Evolutionary conservation across 2,888 invertebrate genomes (phyloP).

Genomic region (Augochlorella aurata): DNA sequence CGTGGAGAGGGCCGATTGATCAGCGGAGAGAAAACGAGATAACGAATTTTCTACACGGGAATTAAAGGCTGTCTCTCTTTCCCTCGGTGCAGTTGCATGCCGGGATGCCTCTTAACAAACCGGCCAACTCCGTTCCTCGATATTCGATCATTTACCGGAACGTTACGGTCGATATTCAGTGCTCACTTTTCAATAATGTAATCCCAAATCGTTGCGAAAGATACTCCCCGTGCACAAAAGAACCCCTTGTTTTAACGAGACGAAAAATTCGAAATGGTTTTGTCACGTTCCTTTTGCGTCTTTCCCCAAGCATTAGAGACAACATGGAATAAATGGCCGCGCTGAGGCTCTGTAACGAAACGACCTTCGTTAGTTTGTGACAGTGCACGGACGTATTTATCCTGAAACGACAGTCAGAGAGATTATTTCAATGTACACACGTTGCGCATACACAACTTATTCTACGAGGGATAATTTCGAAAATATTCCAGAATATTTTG

Average conservation of each 20-base stretch:
- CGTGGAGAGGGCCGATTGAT: slow-evolving; percentile 12
- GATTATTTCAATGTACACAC: no score
- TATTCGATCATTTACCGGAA: neutral
- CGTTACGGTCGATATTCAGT: neutral
- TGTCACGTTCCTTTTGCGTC: neutral
- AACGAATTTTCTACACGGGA: slow-evolving; percentile 15
- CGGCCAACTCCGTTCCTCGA: neutral
- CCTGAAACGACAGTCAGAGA: no score
- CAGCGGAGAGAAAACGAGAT: neutral
- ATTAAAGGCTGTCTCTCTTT: slow-evolving; percentile 1
- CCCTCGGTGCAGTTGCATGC: neutral
- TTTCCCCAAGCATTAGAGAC: no score
- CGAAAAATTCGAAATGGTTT: neutral
- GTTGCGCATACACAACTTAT: no score
- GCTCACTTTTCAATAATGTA: neutral
- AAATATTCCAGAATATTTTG: no score
- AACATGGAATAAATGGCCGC: no score
- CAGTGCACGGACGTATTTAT: no score
- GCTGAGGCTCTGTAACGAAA: no score
- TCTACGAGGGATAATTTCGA: no score
- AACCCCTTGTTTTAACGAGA: neutral
- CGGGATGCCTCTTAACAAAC: neutral
- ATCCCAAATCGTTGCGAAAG: neutral
- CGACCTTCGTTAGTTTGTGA: no score
- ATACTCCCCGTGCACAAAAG: no score